A percentile compares a stretch with the other conserved stretches of the same genome.
phyloP scores from a whole-genome alignment of 92 coral and sea anemone species.

The Phymanthus crucifer region DNA sequence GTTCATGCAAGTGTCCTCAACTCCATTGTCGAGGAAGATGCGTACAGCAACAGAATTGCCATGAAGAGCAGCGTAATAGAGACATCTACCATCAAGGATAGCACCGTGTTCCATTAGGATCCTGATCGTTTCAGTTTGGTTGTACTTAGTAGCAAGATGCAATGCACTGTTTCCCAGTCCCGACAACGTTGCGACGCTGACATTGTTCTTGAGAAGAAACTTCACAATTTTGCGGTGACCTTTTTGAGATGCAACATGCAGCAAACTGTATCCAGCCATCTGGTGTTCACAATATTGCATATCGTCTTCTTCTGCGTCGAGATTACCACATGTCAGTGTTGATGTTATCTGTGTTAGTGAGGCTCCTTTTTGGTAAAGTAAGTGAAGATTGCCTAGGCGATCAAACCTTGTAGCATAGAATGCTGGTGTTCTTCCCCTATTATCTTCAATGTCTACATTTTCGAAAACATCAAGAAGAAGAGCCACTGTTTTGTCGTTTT shows the following conservation, averaged over 20 bases:
- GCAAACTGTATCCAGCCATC: conserved; percentile 54
- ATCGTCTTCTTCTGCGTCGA: conserved; percentile 23
- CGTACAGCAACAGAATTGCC: conserved; percentile 49
- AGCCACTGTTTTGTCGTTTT: conserved; percentile 24
- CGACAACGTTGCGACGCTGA: conserved; percentile 27
- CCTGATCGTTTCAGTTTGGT: conserved; percentile 47
- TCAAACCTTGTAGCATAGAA: conserved; percentile 62
- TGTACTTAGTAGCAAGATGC: conserved; percentile 67
- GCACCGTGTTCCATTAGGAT: conserved; percentile 46
- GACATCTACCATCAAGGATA: conserved; percentile 34
- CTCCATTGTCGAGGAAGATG: conserved; percentile 56
- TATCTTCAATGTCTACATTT: conserved; percentile 52
- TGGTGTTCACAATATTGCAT: conserved; percentile 40
- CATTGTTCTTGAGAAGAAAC: conserved; percentile 38
- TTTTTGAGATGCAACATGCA: conserved; percentile 67
- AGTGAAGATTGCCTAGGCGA: conserved; percentile 39
- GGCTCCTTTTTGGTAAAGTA: conserved; percentile 48
- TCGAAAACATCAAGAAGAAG: conserved; percentile 43
- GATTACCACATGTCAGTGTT: conserved; percentile 7
- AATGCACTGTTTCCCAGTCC: conserved; percentile 47
- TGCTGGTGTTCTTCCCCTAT: conserved; percentile 61
- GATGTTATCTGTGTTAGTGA: conserved; percentile 32
- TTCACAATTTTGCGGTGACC: conserved; percentile 56
- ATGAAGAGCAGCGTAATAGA: conserved; percentile 69
- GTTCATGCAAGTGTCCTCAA: conserved; percentile 53